Evolutionary conservation across 2,113 vertebrate genomes (phyloP), one percentile per base, ranked within the genome.

Genomic region (Campylomormyrus numenius): DNA sequence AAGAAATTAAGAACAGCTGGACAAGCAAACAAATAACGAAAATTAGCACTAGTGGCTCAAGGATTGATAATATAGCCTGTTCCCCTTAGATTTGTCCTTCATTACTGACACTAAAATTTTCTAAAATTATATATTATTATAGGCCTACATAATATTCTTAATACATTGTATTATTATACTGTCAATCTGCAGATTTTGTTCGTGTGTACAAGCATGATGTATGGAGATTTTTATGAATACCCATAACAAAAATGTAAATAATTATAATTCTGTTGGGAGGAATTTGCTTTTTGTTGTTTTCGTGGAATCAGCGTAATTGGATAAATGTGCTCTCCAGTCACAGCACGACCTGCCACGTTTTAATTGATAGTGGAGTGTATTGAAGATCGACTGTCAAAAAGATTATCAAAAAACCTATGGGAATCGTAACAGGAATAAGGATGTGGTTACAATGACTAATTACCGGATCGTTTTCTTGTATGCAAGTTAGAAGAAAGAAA

Each of bases 371-470:
- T 45, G 62, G n/a, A 88, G 48, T 88, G 58, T 1, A 70, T 88
- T 88, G 9, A 74, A 62, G 24, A 62, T 56, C n/a, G 19, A 88
- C 52, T 74, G 88, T 88, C 19, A 49, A 31, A 74, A 88, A 49
- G 35, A 10, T 74, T 13, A 42, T 48, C 53, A 74, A 70, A 46
- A 84, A 88, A 88, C 49, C 3, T 31, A 46, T 87, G 53, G 56
- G 70, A 88, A 84, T 52, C 49, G 13, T 88, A 56, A 89, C 91
- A 88, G 93, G 93, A 94, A 93, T 93, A 91, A 94, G 93, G 94
- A 94, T 94, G 94, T 95, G 94, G 93, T 95, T 93, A 84, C 90
- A 85, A 84, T 90, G 87, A 50, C 92, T 95, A 94, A 94, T 94
- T 94, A 92, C 92, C 89, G 45, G 80, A 94, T 45, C 74, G n/a